Evolutionary conservation across 2,888 invertebrate genomes (phyloP).

Genomic region (Oegoconia quadripuncta): DNA sequence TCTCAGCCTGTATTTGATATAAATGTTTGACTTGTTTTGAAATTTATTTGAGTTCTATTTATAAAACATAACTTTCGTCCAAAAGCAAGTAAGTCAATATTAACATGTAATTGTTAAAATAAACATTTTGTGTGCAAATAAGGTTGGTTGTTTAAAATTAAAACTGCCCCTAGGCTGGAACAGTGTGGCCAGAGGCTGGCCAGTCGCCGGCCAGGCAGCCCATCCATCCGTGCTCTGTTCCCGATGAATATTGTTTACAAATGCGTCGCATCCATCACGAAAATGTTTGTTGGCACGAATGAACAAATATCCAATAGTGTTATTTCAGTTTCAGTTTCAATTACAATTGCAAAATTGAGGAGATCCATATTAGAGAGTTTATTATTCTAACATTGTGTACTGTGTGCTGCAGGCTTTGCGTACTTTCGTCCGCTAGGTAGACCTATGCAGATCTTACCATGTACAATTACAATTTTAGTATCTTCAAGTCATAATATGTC

Average conservation of each 20-base stretch:
- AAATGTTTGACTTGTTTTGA: no score
- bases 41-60: no score
- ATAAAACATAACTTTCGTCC: neutral
- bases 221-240: slow-evolving; percentile 26
- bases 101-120: neutral
- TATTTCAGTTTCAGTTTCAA: slow-evolving; percentile 8
- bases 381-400: no score
- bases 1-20: no score
- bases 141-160: slow-evolving; percentile 50
- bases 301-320: slow-evolving; percentile 28
- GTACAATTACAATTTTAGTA: no score
- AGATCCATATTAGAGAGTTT: no score
- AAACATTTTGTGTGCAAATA: slow-evolving; percentile 40
- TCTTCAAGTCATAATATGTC: no score
- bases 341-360: no score
- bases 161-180: slow-evolving; percentile 54
- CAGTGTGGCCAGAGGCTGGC: slow-evolving; percentile 29
- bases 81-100: neutral
- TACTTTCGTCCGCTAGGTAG: no score
- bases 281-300: slow-evolving; percentile 49
- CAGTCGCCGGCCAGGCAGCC: slow-evolving; percentile 18
- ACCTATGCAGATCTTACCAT: no score
- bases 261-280: slow-evolving; percentile 57
- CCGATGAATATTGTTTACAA: slow-evolving; percentile 49
- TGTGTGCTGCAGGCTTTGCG: no score